Evolutionary conservation across 2,888 invertebrate species (phyloP), one percentile per base, ranked within the genome.

Genomic region (Caenorhabditis virilis): DNA sequence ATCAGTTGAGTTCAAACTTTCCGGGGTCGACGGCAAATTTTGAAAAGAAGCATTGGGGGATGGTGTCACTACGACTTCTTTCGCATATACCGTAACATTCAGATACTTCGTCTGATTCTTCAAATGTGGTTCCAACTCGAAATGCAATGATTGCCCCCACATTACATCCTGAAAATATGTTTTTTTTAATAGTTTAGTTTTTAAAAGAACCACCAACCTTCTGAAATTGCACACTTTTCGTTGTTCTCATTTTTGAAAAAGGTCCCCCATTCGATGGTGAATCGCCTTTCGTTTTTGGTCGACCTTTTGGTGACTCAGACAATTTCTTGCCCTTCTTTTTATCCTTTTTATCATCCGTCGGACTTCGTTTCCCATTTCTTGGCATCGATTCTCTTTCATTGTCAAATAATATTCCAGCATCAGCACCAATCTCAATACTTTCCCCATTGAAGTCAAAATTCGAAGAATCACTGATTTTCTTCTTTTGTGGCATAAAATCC

Each of bases 101-200:
- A 79, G 55, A 43, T 78, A 79, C 42, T 64, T 57, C 22, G 53
- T 38, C 0, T 25, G 6, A 13, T n/a, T 16, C 22, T 39, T 16
- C 23, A 30, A 33, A 1, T 42, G 33, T 7, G 61, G 9, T 15
- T 71, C 68, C 25, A 74, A 43, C 9, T 63, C 61, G 38, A 79
- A 80, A 38, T 79, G 79, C 13, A 80, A 71, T 1, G 79, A 79
- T 48, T 80, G 80, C 6, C 79, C 80, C 78, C 78, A 80, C 26
- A 78, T 61, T 11, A 78, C 73, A 43, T 79, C 68, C n/a, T n/a
- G n/a, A n/a, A n/a, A n/a, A n/a, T n/a, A n/a, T n/a, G n/a, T n/a
- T n/a, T n/a, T n/a, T n/a, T n/a, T n/a, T n/a, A n/a, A n/a, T n/a
- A n/a, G n/a, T n/a, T n/a, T n/a, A n/a, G n/a, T n/a, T n/a, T n/a